Conservation (phyloP, 2,797 vertebrate species). For the Lates japonicus region DNA sequence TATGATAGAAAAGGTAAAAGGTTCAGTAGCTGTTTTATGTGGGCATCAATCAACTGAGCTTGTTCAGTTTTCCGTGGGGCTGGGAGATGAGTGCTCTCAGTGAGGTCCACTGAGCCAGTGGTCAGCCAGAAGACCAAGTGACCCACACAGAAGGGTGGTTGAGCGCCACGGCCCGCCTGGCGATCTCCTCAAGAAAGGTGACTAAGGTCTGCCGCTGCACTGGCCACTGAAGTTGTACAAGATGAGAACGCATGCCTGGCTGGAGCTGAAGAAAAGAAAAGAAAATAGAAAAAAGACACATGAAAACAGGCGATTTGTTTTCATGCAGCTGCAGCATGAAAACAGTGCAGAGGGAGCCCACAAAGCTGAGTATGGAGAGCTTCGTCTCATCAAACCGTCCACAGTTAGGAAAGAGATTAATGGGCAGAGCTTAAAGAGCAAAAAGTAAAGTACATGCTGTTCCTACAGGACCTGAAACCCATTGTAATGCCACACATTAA, state of each 20-base stretch:
- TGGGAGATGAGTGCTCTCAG: slow-evolving; percentile 6
- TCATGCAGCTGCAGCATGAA: slow-evolving; percentile 12
- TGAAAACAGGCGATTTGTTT: not conserved
- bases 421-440: slow-evolving; percentile 21
- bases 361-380: slow-evolving; percentile 22
- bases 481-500: not conserved
- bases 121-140: slow-evolving; percentile 86
- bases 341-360: slow-evolving; percentile 72
- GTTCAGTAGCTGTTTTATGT: slow-evolving; percentile 10
- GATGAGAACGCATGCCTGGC: slow-evolving; percentile 89
- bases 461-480: slow-evolving; percentile 47
- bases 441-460: slow-evolving; percentile 53
- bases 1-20: not conserved
- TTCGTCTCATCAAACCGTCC: slow-evolving; percentile 50
- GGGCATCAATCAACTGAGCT: slow-evolving; percentile 11
- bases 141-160: slow-evolving; percentile 87
- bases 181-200: slow-evolving; percentile 90
- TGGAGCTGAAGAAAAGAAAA: slow-evolving; percentile 85
- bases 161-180: slow-evolving; percentile 86
- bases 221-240: slow-evolving; percentile 93
- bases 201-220: slow-evolving; percentile 92
- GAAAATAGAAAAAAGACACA: not conserved
- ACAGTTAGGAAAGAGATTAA: slow-evolving; percentile 29
- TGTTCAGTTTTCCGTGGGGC: not conserved
- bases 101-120: not conserved